A percentile compares a stretch with the other conserved stretches of the same genome.
These are phyloP conservation scores for Botia kubotai DNA, from an alignment of 2,797 vertebrate genomes.

Conservation along the genomic window DNA sequence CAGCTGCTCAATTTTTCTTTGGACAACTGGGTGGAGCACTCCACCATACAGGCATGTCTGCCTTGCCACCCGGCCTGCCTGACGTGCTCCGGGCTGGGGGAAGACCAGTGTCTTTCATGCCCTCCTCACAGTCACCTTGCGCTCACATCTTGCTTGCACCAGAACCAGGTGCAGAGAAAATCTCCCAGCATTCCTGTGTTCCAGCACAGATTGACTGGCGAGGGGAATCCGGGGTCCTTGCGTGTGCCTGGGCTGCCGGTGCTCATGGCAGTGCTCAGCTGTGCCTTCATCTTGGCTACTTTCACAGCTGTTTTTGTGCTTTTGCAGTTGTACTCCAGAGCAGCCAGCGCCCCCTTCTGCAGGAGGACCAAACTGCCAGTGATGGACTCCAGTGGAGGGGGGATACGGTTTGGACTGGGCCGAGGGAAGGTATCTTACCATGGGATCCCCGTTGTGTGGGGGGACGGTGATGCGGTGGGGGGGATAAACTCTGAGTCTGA, in stretches of 20 bases:
- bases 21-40: slow-evolving; percentile 87
- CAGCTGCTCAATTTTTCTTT: slow-evolving; percentile 85
- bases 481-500: slow-evolving; percentile 86
- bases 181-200: slow-evolving; percentile 74
- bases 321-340: slow-evolving; percentile 85
- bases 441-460: slow-evolving; percentile 94
- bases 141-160: slow-evolving; percentile 80
- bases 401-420: slow-evolving; percentile 65
- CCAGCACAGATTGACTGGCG: slow-evolving; percentile 40
- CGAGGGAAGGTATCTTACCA: slow-evolving; percentile 86
- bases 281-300: slow-evolving; percentile 86
- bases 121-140: slow-evolving; percentile 85
- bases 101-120: slow-evolving; percentile 89
- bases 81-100: slow-evolving; percentile 81
- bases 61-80: slow-evolving; percentile 88
- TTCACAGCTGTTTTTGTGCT: slow-evolving; percentile 87
- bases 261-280: slow-evolving; percentile 87
- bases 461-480: slow-evolving; percentile 82
- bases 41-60: slow-evolving; percentile 85
- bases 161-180: slow-evolving; percentile 81
- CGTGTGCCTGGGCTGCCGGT: slow-evolving; percentile 67
- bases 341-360: slow-evolving; percentile 73
- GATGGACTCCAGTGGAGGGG: slow-evolving; percentile 72
- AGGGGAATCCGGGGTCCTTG: slow-evolving; percentile 50
- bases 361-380: slow-evolving; percentile 88